Evolutionary conservation across 2,797 vertebrate species (phyloP), one percentile per base, ranked within the genome.

Genomic region (Dicrostonyx torquatus): DNA sequence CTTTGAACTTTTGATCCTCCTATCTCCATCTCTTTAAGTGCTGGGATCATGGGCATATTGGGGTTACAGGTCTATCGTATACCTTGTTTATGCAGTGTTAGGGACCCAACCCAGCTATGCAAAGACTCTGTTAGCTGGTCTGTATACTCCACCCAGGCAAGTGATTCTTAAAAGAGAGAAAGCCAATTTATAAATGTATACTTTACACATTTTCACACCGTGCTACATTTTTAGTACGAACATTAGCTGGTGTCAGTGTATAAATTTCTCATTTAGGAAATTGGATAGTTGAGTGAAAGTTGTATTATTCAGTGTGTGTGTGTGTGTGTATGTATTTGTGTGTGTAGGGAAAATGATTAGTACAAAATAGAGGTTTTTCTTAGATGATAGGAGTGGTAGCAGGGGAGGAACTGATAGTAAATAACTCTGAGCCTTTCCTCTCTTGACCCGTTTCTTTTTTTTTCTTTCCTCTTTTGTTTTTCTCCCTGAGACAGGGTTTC

Each of bases 221-320:
- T 84, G 84, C 45, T 40, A 79, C 70, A 43, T 92, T 92, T 93
- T 96, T 93, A 93, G 43, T 68, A 92, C 2, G 64, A 73, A 73
- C 12, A 34, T 90, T 93, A 60, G 66, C 48, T 72, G 60, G 55
- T 87, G 14, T 90, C n/a, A 87, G 0, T 92, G 87, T 90, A 75
- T 85, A 87, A 64, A 77, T 93, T 93, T 92, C 78, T 94, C 53
- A 68, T 77, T 86, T 93, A 95, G 84, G 87, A 94, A 89, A 87
- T 91, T 94, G 8, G 3, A 31, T 92, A 86, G 79, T 72, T 94
- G 68, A 92, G 50, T 84, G 72, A 29, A 89, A 90, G 62, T 94
- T 53, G 34, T 55, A 76, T 62, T 90, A 34, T 78, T 90, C 48
- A 43, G 6, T 76, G 14, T 66, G 26, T 73, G 11, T 24, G 20